Conservation (phyloP, 2,888 invertebrate genomes). For the Leptura quadrifasciata region DNA sequence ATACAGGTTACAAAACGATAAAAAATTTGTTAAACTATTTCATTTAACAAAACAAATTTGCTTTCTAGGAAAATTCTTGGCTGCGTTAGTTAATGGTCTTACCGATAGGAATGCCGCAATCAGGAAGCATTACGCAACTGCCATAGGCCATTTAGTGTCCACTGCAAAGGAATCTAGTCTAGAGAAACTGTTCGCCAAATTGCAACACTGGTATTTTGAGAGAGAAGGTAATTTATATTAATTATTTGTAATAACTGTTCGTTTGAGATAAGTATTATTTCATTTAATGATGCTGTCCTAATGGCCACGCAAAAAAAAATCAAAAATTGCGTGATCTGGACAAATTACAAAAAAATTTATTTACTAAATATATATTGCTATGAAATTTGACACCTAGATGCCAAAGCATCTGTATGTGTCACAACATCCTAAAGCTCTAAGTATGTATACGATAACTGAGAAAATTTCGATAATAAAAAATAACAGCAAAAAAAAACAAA, state of each 20-base stretch:
- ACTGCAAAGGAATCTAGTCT: slow-evolving; percentile 86
- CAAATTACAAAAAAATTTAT: no score
- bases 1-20: slow-evolving; percentile 72
- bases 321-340: no score
- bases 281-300: no score
- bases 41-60: neutral
- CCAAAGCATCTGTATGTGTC: no score
- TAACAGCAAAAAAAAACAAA: no score
- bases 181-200: slow-evolving; percentile 79
- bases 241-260: slow-evolving; percentile 47
- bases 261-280: no score
- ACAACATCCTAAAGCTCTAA: no score
- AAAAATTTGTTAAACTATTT: neutral
- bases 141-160: slow-evolving; percentile 89
- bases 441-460: no score
- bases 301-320: no score
- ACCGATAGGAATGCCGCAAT: slow-evolving; percentile 90
- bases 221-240: slow-evolving; percentile 76
- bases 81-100: slow-evolving; percentile 83
- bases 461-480: no score
- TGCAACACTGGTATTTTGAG: slow-evolving; percentile 81
- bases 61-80: slow-evolving; percentile 76
- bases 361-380: no score
- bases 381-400: no score
- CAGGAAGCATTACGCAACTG: slow-evolving; percentile 88